Percentiles rank a stretch among this genome's conserved stretches.
Evolutionary conservation across 2,888 invertebrate genomes (phyloP).

Genomic region (Imbricaverruca yamaguchii): DNA sequence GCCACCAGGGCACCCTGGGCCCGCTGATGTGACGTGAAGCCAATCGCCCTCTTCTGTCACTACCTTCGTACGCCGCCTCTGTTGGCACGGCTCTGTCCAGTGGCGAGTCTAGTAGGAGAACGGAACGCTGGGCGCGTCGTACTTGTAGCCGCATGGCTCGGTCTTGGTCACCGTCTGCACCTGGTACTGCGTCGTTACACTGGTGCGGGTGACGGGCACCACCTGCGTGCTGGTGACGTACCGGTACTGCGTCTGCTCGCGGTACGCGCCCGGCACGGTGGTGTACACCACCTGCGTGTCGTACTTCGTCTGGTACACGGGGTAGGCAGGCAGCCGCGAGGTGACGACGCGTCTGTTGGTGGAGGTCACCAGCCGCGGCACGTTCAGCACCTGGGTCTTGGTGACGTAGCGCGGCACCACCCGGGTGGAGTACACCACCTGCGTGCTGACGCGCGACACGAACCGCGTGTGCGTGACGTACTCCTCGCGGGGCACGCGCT

Average conservation of each 20-base stretch:
- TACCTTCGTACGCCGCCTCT: too few species aligned
- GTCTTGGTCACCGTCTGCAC: neutral
- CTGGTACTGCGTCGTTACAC: neutral
- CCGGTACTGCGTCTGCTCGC: neutral
- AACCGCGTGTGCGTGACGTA: neutral
- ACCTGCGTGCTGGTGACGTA: neutral
- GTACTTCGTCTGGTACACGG: neutral
- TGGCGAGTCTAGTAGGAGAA: neutral
- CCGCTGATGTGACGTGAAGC: too few species aligned
- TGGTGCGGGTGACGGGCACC: neutral
- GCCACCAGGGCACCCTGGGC: too few species aligned
- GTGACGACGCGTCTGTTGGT: neutral
- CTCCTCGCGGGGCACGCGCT: neutral
- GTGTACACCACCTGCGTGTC: neutral
- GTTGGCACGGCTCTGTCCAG: too few species aligned
- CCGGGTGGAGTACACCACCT: neutral
- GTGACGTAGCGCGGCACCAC: neutral
- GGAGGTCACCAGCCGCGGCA: neutral
- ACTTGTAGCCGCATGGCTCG: constrained; percentile 3
- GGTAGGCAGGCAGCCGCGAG: neutral
- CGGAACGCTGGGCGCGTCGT: neutral
- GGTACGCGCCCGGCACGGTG: neutral
- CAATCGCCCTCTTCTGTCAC: too few species aligned
- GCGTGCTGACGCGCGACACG: neutral
- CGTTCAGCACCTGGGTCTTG: neutral